Evolutionary conservation across 2,888 invertebrate species (phyloP), one percentile per base, ranked within the genome.

Genomic region (Meteorus cinctellus): DNA sequence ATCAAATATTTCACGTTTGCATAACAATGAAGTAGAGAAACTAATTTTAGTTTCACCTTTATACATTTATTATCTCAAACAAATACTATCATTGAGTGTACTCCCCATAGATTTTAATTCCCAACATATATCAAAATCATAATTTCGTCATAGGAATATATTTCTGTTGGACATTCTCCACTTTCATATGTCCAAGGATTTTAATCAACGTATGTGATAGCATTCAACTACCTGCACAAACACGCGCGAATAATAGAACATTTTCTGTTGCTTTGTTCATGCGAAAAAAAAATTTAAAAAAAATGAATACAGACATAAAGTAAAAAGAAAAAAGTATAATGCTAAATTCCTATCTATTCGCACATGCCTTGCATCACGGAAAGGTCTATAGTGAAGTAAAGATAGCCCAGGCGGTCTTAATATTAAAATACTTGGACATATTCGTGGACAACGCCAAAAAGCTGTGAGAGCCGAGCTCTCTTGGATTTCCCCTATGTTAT

Each of bases 391-490:
- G 63, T 16, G 8, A 29, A 63, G 14, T 14, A 31, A 1, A 29
- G 16, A 63, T 14, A 31, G 8, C 48, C 36, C 66, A 36, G 59
- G 63, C 59, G 41, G 19, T 62, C 60, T 67, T 55, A 62, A 74
- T 74, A 74, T 74, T 69, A 74, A 74, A 74, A 74, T 74, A 74
- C 74, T 74, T 74, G 60, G 36, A 59, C 62, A 74, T 74, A 74
- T 68, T 74, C 65, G 19, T 29, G 27, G 36, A 72, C 10, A 29
- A 45, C 19, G 24, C 72, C 65, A 31, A 51, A 72, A 48, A 65
- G 55, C 19, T 45, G 19, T 10, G 29, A 71, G 19, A 69, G 69
- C 31, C 19, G 0, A 19, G 19, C 55, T 48, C 48, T 48, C n/a
- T n/a, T 48, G 16, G 14, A n/a, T 48, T 48, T 48, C 48, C 10